Evolutionary conservation across 92 coral and sea anemone species (phyloP).

Genomic region (Palythoa grandis): DNA sequence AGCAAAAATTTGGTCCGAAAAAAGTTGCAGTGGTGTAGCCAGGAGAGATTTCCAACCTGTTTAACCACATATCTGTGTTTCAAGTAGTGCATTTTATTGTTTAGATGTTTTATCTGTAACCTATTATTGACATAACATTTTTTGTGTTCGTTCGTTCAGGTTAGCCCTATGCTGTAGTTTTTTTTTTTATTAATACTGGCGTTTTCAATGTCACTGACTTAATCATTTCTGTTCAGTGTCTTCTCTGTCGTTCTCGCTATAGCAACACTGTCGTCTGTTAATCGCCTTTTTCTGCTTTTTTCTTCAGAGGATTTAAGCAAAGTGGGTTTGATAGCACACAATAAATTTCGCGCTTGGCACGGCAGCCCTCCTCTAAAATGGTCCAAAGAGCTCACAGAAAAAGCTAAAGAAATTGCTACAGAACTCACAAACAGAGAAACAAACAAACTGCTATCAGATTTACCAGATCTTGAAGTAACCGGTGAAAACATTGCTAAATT

Average conservation of each 20-base stretch:
- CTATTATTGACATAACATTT: no score
- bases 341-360: slow-evolving; percentile 87
- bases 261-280: background rate
- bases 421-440: slow-evolving; percentile 56
- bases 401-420: slow-evolving; percentile 71
- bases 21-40: no score
- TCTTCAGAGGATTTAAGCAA: slow-evolving; percentile 75
- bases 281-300: background rate
- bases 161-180: no score
- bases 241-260: background rate
- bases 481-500: slow-evolving; percentile 79
- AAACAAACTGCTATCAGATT: slow-evolving; percentile 42
- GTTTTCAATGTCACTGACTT: background rate
- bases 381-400: slow-evolving; percentile 71
- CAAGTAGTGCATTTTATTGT: no score
- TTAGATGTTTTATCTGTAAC: no score
- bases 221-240: background rate
- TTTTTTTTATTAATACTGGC: no score
- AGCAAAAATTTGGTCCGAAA: no score
- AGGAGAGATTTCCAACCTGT: no score
- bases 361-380: slow-evolving; percentile 74
- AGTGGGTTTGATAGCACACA: slow-evolving; percentile 81
- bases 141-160: no score
- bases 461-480: slow-evolving; percentile 51
- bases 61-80: no score